Conservation (phyloP, 1,140 invertebrate species). For the Plutomurus gul region DNA sequence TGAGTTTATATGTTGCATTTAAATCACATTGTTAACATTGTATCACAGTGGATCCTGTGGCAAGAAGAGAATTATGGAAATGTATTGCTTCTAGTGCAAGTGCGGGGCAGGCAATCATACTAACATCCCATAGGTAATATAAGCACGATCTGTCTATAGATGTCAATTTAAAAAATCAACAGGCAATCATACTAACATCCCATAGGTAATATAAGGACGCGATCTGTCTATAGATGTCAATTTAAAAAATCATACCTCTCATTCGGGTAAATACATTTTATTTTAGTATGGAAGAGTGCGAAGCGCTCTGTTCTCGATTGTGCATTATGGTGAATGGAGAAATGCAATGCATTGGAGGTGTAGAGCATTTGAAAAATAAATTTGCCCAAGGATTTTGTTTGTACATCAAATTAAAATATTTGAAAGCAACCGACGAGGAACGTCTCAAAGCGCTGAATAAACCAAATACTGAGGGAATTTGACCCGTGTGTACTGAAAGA, state of each 20-base stretch:
- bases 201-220: constrained; percentile 47
- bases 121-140: constrained; percentile 54
- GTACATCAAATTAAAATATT: constrained; percentile 53
- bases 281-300: constrained; percentile 63
- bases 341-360: constrained; percentile 64
- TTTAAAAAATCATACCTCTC: neutral
- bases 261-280: neutral
- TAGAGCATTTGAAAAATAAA: constrained; percentile 64
- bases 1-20: constrained; percentile 53
- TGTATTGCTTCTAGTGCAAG: constrained; percentile 54
- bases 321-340: constrained; percentile 74
- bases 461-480: neutral
- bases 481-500: constrained; percentile 46
- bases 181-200: constrained; percentile 53
- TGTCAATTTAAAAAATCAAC: neutral
- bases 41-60: constrained; percentile 57
- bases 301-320: constrained; percentile 61
- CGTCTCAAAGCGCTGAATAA: constrained; percentile 33
- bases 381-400: constrained; percentile 68
- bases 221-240: neutral
- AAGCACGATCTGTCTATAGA: neutral
- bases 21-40: constrained; percentile 32
- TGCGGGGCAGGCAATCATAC: constrained; percentile 52
- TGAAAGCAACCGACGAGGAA: constrained; percentile 69
- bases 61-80: constrained; percentile 58